phyloP scores from a whole-genome alignment of 1,140 invertebrate species.

The Drosophila oshimai region DNA sequence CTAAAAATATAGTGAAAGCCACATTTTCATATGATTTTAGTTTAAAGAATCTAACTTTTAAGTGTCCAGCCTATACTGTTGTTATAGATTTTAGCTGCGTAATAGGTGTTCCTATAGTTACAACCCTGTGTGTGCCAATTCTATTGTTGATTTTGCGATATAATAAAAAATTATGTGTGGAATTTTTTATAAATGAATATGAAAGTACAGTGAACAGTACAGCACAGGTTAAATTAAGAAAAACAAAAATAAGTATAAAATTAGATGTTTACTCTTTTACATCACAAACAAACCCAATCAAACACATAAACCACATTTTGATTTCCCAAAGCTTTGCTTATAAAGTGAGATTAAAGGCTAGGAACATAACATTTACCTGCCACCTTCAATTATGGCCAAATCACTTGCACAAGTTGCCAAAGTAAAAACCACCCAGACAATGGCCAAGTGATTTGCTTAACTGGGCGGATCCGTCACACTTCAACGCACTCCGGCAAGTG shows the following conservation, averaged over 20 bases:
- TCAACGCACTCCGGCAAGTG: slow-evolving; percentile 49
- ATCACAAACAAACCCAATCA: too few species aligned
- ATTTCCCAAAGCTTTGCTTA: neutral
- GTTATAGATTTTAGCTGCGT: neutral
- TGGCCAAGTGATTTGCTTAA: slow-evolving; percentile 45
- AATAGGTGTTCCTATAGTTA: neutral
- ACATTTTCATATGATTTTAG: too few species aligned
- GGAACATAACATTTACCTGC: neutral
- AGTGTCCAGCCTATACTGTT: too few species aligned
- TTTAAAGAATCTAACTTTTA: too few species aligned
- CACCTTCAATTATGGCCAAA: slow-evolving; percentile 48
- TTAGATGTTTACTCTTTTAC: too few species aligned
- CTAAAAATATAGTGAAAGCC: neutral
- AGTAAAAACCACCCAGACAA: slow-evolving; percentile 22
- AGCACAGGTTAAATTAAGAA: too few species aligned
- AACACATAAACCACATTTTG: too few species aligned
- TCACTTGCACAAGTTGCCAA: slow-evolving; percentile 4
- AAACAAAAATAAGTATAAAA: too few species aligned
- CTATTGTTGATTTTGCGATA: neutral
- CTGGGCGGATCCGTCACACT: slow-evolving; percentile 34
- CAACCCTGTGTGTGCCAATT: neutral
- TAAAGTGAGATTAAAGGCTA: slow-evolving; percentile 16
- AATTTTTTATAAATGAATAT: neutral
- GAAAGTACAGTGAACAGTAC: neutral
- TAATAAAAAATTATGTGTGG: too few species aligned